Percentiles rank a stretch among this genome's conserved stretches.
phyloP scores from a whole-genome alignment of 2,797 vertebrate species.

The Stomatorhinus walkeri region DNA sequence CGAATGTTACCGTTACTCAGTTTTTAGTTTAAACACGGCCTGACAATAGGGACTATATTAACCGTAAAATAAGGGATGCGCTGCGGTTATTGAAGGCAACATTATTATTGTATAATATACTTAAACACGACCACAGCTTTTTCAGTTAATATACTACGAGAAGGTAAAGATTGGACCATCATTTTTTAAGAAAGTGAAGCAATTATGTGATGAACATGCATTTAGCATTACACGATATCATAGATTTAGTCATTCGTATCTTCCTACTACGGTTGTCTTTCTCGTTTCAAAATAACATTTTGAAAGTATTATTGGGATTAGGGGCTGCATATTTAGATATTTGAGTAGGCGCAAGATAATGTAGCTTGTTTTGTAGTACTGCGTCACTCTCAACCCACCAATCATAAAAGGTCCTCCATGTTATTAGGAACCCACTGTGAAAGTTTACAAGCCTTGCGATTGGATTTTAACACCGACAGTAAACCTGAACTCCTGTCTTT shows the following conservation, averaged over 20 bases:
- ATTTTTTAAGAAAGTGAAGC: not conserved
- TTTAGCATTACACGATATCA: not conserved
- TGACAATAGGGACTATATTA: not conserved
- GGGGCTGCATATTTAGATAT: not conserved
- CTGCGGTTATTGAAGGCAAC: not conserved
- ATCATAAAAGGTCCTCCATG: not conserved
- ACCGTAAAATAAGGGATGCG: not conserved
- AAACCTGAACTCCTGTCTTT: conserved; percentile 30
- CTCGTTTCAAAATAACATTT: not conserved
- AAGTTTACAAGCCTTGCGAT: conserved; percentile 38
- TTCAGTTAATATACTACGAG: not conserved
- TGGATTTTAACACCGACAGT: conserved; percentile 49
- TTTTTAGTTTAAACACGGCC: not conserved
- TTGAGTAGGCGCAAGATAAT: not conserved
- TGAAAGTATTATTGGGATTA: not conserved
- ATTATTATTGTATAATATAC: not conserved
- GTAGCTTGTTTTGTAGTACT: not conserved
- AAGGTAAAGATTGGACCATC: not conserved
- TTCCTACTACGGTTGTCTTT: not conserved
- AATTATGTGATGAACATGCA: not conserved
- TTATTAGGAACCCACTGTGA: not conserved
- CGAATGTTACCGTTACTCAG: not conserved
- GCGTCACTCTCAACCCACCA: not conserved
- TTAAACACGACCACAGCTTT: not conserved
- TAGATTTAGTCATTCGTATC: not conserved